A percentile compares a stretch with the other conserved stretches of the same genome.
Evolutionary conservation across 2,797 vertebrate species (phyloP).

Genomic region (Mormyrus proboscirostris): DNA sequence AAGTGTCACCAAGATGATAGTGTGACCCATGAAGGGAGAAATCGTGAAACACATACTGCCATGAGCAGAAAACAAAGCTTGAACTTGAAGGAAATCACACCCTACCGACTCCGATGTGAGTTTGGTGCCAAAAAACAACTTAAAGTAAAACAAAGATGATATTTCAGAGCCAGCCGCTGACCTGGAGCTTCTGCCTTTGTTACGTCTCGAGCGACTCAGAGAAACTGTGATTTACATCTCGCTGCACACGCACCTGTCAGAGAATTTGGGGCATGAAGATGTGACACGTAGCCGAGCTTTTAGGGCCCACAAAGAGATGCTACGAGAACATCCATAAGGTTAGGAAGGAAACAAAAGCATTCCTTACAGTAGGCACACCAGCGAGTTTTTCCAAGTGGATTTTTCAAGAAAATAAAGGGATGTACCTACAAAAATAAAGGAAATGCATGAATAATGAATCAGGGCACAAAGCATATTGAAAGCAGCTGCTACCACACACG

Average conservation of each 20-base stretch:
- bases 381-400: background rate
- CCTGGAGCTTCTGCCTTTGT: background rate
- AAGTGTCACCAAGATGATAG: background rate
- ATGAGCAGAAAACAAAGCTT: background rate
- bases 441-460: background rate
- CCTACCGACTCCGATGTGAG: background rate
- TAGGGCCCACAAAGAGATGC: background rate
- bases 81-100: background rate
- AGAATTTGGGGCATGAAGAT: background rate
- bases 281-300: background rate
- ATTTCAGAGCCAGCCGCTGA: background rate
- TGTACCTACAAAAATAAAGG: background rate
- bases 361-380: background rate
- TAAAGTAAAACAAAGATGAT: background rate
- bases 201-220: background rate
- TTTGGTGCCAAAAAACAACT: background rate
- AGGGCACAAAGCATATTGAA: background rate
- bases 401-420: background rate
- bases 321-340: background rate
- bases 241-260: background rate
- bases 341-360: background rate
- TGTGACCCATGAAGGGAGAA: background rate
- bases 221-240: background rate
- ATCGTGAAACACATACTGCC: background rate
- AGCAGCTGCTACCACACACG: background rate